Evolutionary conservation across 2,113 vertebrate genomes (phyloP).

Genomic region (Mirounga angustirostris): DNA sequence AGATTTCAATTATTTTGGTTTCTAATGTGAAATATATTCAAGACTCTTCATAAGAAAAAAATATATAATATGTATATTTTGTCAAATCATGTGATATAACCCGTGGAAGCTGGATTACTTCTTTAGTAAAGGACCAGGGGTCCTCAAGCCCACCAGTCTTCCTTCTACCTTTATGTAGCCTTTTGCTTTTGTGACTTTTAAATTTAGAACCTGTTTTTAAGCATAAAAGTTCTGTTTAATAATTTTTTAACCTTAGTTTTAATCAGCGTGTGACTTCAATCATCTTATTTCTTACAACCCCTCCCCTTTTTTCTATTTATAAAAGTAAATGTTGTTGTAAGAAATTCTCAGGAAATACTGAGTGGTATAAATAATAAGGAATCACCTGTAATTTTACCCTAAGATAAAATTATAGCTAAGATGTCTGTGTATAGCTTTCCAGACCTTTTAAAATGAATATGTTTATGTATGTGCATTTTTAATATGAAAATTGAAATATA

Average conservation of each 20-base stretch:
- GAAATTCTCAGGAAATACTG: constrained; percentile 44
- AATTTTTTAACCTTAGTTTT: constrained; percentile 41
- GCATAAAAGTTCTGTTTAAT: neutral
- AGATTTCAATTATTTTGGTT: constrained; percentile 54
- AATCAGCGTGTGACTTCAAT: constrained; percentile 46
- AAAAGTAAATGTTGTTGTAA: constrained; percentile 15
- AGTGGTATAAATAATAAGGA: constrained; percentile 40
- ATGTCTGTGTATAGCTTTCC: neutral
- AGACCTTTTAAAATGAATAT: neutral
- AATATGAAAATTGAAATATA: constrained; percentile 45
- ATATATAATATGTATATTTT: neutral
- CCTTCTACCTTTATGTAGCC: neutral
- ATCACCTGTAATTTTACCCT: neutral
- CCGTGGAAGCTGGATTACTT: neutral
- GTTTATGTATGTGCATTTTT: neutral
- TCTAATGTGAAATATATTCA: constrained; percentile 55
- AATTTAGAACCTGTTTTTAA: constrained; percentile 41
- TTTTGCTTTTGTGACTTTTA: constrained; percentile 37
- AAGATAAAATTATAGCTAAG: constrained; percentile 46
- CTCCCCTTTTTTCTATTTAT: constrained; percentile 16
- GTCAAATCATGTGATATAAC: neutral
- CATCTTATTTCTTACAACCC: neutral
- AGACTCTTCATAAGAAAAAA: neutral
- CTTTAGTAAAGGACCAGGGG: neutral
- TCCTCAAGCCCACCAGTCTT: neutral